These are phyloP conservation scores for Brachirus orientalis DNA, from an alignment of 2,113 vertebrate genomes.

Conservation along the genomic window DNA sequence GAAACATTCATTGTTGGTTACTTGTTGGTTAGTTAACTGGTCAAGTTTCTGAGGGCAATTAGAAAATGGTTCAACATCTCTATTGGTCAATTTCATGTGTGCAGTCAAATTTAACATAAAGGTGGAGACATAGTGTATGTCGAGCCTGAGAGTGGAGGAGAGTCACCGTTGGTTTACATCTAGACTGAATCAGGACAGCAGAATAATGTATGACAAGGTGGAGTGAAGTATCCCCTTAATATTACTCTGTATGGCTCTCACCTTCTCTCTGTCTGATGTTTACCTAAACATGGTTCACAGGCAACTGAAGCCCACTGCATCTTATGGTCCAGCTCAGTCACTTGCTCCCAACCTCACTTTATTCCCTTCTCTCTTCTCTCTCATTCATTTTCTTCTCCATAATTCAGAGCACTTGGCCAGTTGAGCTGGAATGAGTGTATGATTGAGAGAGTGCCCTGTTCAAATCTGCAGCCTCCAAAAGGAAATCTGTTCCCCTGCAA, in stretches of 20 bases:
- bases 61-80: too few relatives aligned
- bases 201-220: conserved; percentile 54
- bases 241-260: conserved; percentile 40
- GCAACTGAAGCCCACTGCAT: conserved; percentile 17
- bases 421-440: conserved; percentile 32
- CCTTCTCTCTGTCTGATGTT: conserved; percentile 54
- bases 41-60: too few relatives aligned
- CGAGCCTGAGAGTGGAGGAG: not conserved
- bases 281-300: conserved; percentile 58
- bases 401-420: conserved; percentile 41
- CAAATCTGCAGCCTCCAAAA: conserved; percentile 14
- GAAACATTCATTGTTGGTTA: too few relatives aligned
- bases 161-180: conserved; percentile 14
- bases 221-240: conserved; percentile 29
- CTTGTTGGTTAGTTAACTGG: too few relatives aligned
- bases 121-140: not conserved
- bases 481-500: conserved; percentile 35
- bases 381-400: conserved; percentile 32
- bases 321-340: conserved; percentile 43
- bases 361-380: conserved; percentile 29
- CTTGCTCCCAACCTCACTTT: conserved; percentile 26
- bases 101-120: not conserved
- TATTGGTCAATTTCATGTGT: not conserved
- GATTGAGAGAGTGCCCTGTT: conserved; percentile 58
- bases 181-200: conserved; percentile 17